phyloP scores from a whole-genome alignment of 2,797 vertebrate species.

The Trachurus trachurus region DNA sequence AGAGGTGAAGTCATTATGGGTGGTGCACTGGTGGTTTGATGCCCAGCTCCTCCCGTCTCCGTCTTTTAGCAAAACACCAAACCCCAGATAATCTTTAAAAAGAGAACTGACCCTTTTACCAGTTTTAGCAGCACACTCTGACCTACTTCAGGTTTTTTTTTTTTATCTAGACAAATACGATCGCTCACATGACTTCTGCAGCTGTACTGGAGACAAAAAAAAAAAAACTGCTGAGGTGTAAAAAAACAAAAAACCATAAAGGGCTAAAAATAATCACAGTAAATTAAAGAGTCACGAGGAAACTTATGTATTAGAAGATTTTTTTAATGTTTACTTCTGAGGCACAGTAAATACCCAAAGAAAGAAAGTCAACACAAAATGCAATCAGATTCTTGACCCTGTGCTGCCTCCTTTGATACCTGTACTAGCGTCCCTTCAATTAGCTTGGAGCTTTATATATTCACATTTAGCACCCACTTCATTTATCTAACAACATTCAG shows the following conservation, averaged over 20 bases:
- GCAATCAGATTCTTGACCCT: constrained; percentile 51
- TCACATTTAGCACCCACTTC: constrained; percentile 68
- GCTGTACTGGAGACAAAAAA: background rate
- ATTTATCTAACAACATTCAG: constrained; percentile 46
- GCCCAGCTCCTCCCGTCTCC: too few species aligned
- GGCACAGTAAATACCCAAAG: constrained; percentile 72
- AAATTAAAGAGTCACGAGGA: background rate
- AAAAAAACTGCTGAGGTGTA: background rate
- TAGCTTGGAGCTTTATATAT: constrained; percentile 58
- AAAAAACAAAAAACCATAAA: background rate
- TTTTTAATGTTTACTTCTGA: constrained; percentile 74
- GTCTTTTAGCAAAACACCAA: too few species aligned
- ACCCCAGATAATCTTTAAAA: background rate
- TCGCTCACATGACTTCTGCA: background rate
- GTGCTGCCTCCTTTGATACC: constrained; percentile 23
- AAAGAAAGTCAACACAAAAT: constrained; percentile 62
- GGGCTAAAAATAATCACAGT: too few species aligned
- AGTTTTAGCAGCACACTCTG: background rate
- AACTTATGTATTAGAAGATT: constrained; percentile 24
- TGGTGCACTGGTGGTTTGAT: too few species aligned
- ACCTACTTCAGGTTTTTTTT: background rate
- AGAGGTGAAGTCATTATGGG: too few species aligned
- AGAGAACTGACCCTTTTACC: background rate
- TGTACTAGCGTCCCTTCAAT: constrained; percentile 45
- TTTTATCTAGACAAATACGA: background rate